Conservation (phyloP, 2,113 vertebrate genomes). For the Anhinga anhinga region DNA sequence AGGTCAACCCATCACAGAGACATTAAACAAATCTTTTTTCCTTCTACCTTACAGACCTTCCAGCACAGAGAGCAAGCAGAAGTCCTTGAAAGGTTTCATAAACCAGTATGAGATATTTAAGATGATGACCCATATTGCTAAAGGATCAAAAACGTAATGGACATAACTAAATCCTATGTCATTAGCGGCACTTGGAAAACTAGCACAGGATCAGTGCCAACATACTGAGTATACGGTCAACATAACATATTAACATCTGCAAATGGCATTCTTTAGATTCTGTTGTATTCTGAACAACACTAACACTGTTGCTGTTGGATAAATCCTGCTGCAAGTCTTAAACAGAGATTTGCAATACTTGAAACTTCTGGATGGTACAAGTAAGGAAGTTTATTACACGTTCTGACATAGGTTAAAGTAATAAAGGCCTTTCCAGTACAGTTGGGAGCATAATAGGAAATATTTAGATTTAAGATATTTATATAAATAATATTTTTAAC, state of each 20-base stretch:
- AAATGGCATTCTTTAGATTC: not conserved
- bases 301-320: not conserved
- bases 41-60: not conserved
- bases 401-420: not conserved
- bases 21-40: not conserved
- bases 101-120: not conserved
- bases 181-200: not conserved
- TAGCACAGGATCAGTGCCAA: not conserved
- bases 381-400: not conserved
- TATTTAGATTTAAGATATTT: not conserved
- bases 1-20: not conserved
- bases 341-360: not conserved
- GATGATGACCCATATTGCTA: not conserved
- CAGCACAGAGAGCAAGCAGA: not conserved
- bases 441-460: not conserved
- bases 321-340: not conserved
- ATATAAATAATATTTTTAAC: not conserved
- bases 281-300: not conserved
- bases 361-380: not conserved
- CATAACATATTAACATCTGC: not conserved
- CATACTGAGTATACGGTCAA: accelerated
- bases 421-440: not conserved
- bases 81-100: not conserved
- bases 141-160: not conserved
- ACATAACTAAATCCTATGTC: not conserved